Evolutionary conservation across 2,888 invertebrate genomes (phyloP), one percentile per base, ranked within the genome.

Genomic region (Leptopilina drosophilae): DNA sequence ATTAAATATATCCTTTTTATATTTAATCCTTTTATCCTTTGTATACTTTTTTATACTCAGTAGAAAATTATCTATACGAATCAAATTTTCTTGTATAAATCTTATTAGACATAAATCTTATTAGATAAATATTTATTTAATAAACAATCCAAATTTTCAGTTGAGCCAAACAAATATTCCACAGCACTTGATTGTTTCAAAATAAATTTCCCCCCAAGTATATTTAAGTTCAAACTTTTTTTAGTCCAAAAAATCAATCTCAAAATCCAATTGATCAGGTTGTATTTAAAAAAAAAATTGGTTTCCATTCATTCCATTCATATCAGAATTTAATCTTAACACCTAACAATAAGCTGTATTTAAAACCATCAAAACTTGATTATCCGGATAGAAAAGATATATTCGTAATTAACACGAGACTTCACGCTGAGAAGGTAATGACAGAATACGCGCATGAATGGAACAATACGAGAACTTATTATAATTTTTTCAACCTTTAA

Each of bases 371-470:
- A 9, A 56, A 73, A 40, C 56, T 73, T 73, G 40, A 56, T 73
- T 73, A 53, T 7, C 15, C 33, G 11, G 40, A 64, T 40, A 73
- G 40, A 73, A 73, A 56, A 73, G 49, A 49, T 49, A 73, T 59
- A 49, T 49, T 11, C 12, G 49, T 69, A 73, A 73, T 33, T 56
- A 56, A 73, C 73, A 56, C 8, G 56, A 26, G 73, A 73, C 73
- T 73, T 33, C 73, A 56, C 15, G 73, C 73, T 73, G 73, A 40
- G 73, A 56, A 73, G 49, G 56, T 59, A 73, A 56, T 73, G n/a
- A 53, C 33, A 40, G 69, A 33, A 73, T 56, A 33, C 33, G 33
- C 33, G 20, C 20, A 26, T 20, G 12, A 73, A 69, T 49, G 7
- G 26, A 69, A 53, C 26, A 69, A 56, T 73, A 26, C 56, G 26